Base-by-base conservation (phyloP, 2,797 vertebrate genomes). In the Microcaecilia unicolor region DNA sequence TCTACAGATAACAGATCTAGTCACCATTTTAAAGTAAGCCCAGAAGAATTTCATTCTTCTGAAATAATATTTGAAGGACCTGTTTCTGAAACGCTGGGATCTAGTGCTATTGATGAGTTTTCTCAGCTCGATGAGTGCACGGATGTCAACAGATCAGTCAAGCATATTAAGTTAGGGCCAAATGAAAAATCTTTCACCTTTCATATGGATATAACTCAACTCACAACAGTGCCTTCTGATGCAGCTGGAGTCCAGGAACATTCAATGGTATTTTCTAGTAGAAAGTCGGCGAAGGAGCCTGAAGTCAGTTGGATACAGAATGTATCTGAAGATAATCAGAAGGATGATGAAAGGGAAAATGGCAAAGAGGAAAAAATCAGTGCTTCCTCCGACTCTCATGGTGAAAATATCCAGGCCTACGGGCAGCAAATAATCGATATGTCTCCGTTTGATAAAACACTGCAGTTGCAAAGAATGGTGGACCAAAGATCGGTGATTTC, bases 101-200 rank as follows among this genome's bases (percentile, higher is more conserved):
- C 32, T 1, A 34, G 34, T 2, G 24, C 28, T 7, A 31, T 49
- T 9, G 30, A 3, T 5, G 32, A 38, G 4, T 25, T 44, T 31
- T 53, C 68, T 9, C 67, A 69, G 33, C 40, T 11, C 11, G 60
- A 43, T 3, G 30, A 39, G 19, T 38, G 25, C 4, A 55, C 49
- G 18, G 78, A 74, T 29, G 62, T 70, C 41, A 50, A 31, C 8
- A 37, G 34, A 16, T 67, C 67, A 3, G 60, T 79, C 33, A 79
- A 67, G 30, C 66, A 72, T 4, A 34, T 84, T 31, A 69, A 63
- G 48, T 58, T 76, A 19, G 83, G 85, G 28, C 80, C 88, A 44
- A 78, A 74, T 33, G 87, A 92, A 61, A 63, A 66, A 38, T 79
- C 85, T 3, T 87, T 86, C 63, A 84, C 80, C 41, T 91, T 90